Base-by-base conservation (phyloP, 2,888 invertebrate genomes). In the Rhagium mordax region DNA sequence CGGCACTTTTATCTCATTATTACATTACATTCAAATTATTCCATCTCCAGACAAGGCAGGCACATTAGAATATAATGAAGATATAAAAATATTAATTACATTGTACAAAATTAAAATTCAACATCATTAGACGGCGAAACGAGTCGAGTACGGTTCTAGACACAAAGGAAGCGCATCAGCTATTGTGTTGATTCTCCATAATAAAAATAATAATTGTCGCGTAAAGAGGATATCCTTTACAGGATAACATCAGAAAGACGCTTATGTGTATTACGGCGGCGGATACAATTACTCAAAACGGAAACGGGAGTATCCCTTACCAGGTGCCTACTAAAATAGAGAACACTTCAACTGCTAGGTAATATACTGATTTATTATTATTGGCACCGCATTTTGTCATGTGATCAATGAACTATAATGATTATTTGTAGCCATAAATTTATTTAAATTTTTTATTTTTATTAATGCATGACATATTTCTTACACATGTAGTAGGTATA, bases 191-290 rank as follows among this genome's bases (percentile, higher is more conserved):
- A 77, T 73, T 75, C 79, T 81, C 78, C 79, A 83, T 78, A 84
- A 83, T 83, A 83, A 84, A 83, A 81, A 82, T 83, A 81, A 82
- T 83, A 84, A 84, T 82, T 81, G 83, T 83, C 81, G 81, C 80
- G 82, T 83, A 84, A 84, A 84, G 79, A 84, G 84, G 84, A 84
- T 84, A 84, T 84, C 84, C 84, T 84, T 80, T 79, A 77, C 79
- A 75, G 81, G 80, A 80, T 80, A 81, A 81, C 80, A 81, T 81
- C 81, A 78, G 75, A 78, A 80, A 79, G 77, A 76, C 70, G 74
- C 64, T 51, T 51, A 53, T 70, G 27, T 68, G 21, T 70, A 57
- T 48, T 60, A 66, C 27, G 64, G 48, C 57, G 70, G 55, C 70
- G 70, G 70, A 70, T 70, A 70, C 59, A 64, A 69, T 74, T 64